Conservation (phyloP, 1,140 invertebrate species). For the Dreissena polymorpha region DNA sequence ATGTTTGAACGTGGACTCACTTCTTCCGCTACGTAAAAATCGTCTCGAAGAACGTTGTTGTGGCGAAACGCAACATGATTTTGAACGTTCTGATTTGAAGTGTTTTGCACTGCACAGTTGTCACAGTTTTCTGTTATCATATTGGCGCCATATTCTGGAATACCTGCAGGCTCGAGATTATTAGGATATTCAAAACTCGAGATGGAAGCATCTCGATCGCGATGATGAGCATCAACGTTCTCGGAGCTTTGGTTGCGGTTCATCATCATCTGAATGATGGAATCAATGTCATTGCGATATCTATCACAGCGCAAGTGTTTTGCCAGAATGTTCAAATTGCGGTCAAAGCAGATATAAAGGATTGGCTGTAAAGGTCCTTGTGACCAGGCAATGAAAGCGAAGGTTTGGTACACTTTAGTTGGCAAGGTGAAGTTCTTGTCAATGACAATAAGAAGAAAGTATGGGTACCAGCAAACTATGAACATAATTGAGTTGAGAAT, state of each 20-base stretch:
- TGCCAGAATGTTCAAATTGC: constrained; percentile 75
- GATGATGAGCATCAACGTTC: constrained; percentile 15
- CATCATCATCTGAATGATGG: constrained; percentile 64
- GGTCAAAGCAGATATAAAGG: constrained; percentile 76
- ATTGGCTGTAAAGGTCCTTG: constrained; percentile 77
- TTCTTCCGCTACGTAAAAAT: constrained; percentile 36
- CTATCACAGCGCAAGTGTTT: constrained; percentile 73
- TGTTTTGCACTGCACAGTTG: constrained; percentile 44
- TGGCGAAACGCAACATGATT: constrained; percentile 24
- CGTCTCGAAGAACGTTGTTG: constrained; percentile 21
- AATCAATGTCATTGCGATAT: constrained; percentile 61
- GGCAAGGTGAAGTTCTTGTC: constrained; percentile 75
- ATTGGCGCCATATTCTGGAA: background rate
- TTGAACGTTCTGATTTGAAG: constrained; percentile 41
- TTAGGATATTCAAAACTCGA: background rate
- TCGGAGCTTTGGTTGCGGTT: constrained; percentile 54
- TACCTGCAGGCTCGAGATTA: background rate
- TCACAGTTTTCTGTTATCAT: constrained; percentile 21
- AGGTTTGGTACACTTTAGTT: constrained; percentile 76
- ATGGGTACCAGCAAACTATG: constrained; percentile 78
- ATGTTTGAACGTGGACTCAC: constrained; percentile 22
- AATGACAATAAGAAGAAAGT: constrained; percentile 76
- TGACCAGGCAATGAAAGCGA: constrained; percentile 79
- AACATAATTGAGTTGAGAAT: constrained; percentile 72
- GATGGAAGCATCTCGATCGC: constrained; percentile 5